These are phyloP conservation scores for Limnephilus marmoratus DNA, from an alignment of 2,888 invertebrate species.

Conservation along the genomic window DNA sequence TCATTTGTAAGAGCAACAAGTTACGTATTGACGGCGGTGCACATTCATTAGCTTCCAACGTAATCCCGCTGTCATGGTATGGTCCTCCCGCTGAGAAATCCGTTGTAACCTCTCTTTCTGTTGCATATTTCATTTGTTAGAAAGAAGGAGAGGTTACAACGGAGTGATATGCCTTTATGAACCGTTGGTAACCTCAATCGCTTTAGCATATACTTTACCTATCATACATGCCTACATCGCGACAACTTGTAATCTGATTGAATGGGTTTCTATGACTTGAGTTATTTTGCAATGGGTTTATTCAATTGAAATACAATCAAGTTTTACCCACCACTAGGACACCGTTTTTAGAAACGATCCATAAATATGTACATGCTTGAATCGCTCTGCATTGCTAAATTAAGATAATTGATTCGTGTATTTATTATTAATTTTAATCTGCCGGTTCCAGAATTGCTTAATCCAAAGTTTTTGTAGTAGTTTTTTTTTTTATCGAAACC, in stretches of 20 bases:
- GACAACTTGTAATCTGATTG: background rate
- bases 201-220: background rate
- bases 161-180: background rate
- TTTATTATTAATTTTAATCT: background rate
- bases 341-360: background rate
- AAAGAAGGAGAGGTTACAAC: background rate
- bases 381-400: background rate
- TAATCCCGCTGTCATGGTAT: conserved; percentile 13
- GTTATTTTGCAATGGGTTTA: background rate
- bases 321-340: background rate
- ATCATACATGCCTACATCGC: background rate
- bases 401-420: background rate
- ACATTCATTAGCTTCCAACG: conserved; percentile 35
- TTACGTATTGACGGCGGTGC: background rate
- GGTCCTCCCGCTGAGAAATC: background rate
- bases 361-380: background rate
- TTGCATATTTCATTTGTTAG: background rate
- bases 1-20: conserved; percentile 21
- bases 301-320: background rate
- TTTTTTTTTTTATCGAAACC: background rate
- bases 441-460: background rate
- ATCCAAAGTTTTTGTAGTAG: background rate
- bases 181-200: conserved; percentile 27
- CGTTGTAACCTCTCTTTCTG: background rate
- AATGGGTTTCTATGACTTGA: background rate